Evolutionary conservation across 2,888 invertebrate species (phyloP), one percentile per base, ranked within the genome.

Genomic region (Xestoiulus laeticollis): DNA sequence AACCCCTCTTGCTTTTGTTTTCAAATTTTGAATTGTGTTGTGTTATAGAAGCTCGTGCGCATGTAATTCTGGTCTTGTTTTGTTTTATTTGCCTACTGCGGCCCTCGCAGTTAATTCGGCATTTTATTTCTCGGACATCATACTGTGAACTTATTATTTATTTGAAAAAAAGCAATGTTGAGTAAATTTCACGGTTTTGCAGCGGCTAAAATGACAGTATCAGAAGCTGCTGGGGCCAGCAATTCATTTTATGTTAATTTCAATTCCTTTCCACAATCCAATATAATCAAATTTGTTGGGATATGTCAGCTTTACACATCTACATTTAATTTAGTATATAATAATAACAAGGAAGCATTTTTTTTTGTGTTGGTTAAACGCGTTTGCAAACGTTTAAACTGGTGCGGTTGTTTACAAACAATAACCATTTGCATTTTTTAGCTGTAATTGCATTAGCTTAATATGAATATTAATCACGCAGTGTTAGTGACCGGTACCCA

Each of bases 381-480:
- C 8, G 59, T 10, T n/a, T 2, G 78, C 14, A 30, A n/a, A 78
- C 78, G 78, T 26, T 26, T 78, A 30, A n/a, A 78, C 78, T 78
- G 26, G 30, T 68, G 78, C 78, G 78, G 78, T 30, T 1, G 26
- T 78, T 78, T 30, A n/a, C 78, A 78, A 30, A 78, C 78, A 78
- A 78, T 78, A 30, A 78, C 12, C 26, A 78, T 78, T 14, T 78
- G 14, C 78, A 78, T 78, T 78, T 78, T n/a, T 14, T 22, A 10
- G 2, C 30, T 14, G 78, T 78, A 78, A 78, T 78, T 78, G 78
- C 78, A 78, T 78, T 78, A 30, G 78, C 78, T 78, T 68, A 78
- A 30, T 78, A 78, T 78, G 78, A 78, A 78, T 78, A 78, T 78
- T 78, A 78, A 78, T 78, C 78, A 78, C 78, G 59, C 59, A 78